Conservation (phyloP, 2,888 invertebrate genomes). For the Troides helena region DNA sequence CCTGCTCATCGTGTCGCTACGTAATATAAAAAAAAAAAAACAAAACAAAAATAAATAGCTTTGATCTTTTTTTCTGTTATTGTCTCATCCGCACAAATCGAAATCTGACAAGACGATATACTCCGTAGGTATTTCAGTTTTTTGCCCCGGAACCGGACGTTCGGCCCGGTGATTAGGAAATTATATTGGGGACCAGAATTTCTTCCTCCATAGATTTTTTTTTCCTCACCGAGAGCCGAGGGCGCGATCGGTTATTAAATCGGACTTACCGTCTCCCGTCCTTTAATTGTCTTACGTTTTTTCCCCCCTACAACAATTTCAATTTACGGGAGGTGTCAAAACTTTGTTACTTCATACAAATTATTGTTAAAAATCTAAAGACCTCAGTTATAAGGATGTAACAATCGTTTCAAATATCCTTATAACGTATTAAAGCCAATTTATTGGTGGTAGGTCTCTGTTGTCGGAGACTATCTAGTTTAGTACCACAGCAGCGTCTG, state of each 20-base stretch:
- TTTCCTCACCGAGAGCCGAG: slow-evolving; percentile 58
- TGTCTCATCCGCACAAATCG: slow-evolving; percentile 54
- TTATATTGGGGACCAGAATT: slow-evolving; percentile 70
- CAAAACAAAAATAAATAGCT: too few species aligned
- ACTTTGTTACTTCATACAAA: not conserved
- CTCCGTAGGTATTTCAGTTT: slow-evolving; percentile 66
- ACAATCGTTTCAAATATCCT: too few species aligned
- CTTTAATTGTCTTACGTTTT: slow-evolving; percentile 61
- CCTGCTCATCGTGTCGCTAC: too few species aligned
- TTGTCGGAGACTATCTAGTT: too few species aligned
- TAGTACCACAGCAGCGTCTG: too few species aligned
- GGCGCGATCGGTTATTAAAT: slow-evolving; percentile 75
- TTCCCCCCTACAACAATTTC: slow-evolving; percentile 29
- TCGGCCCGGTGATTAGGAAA: slow-evolving; percentile 76
- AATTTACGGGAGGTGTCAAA: slow-evolving; percentile 23
- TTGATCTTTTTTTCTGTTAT: too few species aligned
- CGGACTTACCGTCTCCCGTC: slow-evolving; percentile 61
- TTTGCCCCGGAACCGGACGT: slow-evolving; percentile 73
- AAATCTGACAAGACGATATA: slow-evolving; percentile 56
- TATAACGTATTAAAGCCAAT: too few species aligned
- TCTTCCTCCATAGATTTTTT: slow-evolving; percentile 50
- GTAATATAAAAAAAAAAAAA: too few species aligned
- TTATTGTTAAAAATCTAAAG: too few species aligned
- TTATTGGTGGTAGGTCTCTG: too few species aligned
- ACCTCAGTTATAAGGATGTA: too few species aligned